Evolutionary conservation across 2,113 vertebrate genomes (phyloP).

Genomic region (Psephotus haematonotus): DNA sequence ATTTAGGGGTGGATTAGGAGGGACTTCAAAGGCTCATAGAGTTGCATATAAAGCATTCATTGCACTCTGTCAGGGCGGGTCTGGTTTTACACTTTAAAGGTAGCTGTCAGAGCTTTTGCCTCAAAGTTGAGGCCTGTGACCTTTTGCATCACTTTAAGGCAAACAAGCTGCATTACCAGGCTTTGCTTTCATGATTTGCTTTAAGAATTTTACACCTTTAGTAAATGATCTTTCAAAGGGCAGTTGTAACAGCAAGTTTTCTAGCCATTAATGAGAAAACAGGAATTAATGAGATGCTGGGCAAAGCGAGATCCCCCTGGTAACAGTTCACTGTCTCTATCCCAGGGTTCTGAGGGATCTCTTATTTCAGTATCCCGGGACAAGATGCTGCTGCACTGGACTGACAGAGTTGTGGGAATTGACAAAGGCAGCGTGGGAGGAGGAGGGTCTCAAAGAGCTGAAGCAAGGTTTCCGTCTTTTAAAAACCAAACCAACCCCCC

Average conservation of each 20-base stretch:
- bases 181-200: neutral
- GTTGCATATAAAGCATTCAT: slow-evolving; percentile 20
- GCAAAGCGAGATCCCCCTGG: neutral
- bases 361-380: neutral
- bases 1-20: slow-evolving; percentile 31
- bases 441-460: neutral
- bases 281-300: neutral
- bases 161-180: neutral
- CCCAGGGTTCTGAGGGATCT: neutral
- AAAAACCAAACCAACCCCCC: neutral
- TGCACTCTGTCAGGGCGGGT: neutral
- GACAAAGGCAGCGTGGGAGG: neutral
- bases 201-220: neutral
- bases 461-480: neutral
- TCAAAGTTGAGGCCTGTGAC: neutral
- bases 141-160: neutral
- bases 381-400: neutral
- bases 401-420: neutral
- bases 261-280: neutral
- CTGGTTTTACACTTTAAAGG: slow-evolving; percentile 56
- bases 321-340: neutral
- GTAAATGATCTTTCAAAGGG: neutral
- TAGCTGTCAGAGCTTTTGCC: neutral
- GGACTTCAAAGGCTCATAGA: slow-evolving; percentile 58
- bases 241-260: neutral